Evolutionary conservation across 2,888 invertebrate genomes (phyloP), one percentile per base, ranked within the genome.

Genomic region (Arge pagana): DNA sequence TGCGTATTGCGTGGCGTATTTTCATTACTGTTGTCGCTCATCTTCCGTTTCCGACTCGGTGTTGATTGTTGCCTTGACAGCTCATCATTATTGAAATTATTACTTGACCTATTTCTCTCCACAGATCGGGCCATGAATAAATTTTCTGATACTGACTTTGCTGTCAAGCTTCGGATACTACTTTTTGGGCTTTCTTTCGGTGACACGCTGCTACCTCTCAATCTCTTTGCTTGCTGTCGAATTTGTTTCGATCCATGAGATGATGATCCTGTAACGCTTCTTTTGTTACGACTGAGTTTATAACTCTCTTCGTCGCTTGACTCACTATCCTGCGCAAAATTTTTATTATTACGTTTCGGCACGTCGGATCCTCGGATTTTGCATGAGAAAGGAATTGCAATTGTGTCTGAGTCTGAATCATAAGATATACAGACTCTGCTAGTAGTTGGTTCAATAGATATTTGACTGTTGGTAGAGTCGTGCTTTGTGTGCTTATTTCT

Each of bases 91-190:
- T 13, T 16, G 2, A 31, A 33, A 33, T 18, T 18, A 28, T 24
- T 18, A 23, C 21, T 40, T 5, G 16, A 33, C 19, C 31, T 16
- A 2, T 4, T 3, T 4, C 16, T 16, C n/a, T 13, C 15, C 7
- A 19, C 3, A 10, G 15, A 8, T 15, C 15, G 31, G 4, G 45
- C 16, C 15, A 24, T 23, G 21, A 50, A 15, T 35, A 61, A 43
- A 52, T 57, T 59, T 6, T 62, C 59, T 5, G 64, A 68, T n/a
- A 39, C 23, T n/a, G 67, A 67, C 56, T 63, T 69, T 1, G 13
- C 53, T 48, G 54, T 39, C 4, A 67, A 52, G 33, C 54, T 59
- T 50, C 50, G 57, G 8, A 40, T 33, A 31, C 21, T 23, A 15
- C 8, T 41, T 50, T 21, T 43, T 8, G 51, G 35, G 2, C 15